phyloP scores from a whole-genome alignment of 2,888 invertebrate species.

The Apodemia zela region DNA sequence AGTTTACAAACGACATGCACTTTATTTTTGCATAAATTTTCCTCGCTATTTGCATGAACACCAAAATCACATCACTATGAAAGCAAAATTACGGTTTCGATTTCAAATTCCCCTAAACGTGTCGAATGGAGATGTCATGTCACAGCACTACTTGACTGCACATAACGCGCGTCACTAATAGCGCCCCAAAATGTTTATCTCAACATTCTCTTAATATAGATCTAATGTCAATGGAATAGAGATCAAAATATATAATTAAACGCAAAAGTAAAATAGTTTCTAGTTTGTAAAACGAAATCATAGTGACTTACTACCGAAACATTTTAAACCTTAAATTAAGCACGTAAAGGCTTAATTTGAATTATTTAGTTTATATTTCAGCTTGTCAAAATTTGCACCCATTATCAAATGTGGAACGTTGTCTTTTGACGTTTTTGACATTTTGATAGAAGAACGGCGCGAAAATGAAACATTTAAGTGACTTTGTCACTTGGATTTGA shows the following conservation, averaged over 20 bases:
- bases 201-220: background rate
- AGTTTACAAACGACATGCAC: slow-evolving; percentile 21
- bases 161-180: slow-evolving; percentile 52
- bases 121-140: slow-evolving; percentile 43
- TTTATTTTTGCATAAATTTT: slow-evolving; percentile 32
- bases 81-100: slow-evolving; percentile 31
- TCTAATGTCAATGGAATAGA: background rate
- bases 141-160: slow-evolving; percentile 50
- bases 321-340: background rate
- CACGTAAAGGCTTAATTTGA: slow-evolving; percentile 20
- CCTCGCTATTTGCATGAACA: slow-evolving; percentile 26
- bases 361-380: background rate
- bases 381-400: slow-evolving; percentile 35
- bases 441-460: slow-evolving; percentile 31
- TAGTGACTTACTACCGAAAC: background rate
- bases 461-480: slow-evolving; percentile 32
- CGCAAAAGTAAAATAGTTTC: background rate
- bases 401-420: slow-evolving; percentile 45
- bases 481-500: background rate
- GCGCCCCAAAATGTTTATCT: slow-evolving; percentile 11
- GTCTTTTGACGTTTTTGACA: slow-evolving; percentile 55
- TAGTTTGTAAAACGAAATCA: background rate
- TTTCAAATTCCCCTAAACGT: slow-evolving; percentile 43
- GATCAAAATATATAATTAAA: slow-evolving; percentile 17
- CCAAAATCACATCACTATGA: slow-evolving; percentile 34